Evolutionary conservation across 1,140 invertebrate genomes (phyloP).

Genomic region (Bombus polaris): DNA sequence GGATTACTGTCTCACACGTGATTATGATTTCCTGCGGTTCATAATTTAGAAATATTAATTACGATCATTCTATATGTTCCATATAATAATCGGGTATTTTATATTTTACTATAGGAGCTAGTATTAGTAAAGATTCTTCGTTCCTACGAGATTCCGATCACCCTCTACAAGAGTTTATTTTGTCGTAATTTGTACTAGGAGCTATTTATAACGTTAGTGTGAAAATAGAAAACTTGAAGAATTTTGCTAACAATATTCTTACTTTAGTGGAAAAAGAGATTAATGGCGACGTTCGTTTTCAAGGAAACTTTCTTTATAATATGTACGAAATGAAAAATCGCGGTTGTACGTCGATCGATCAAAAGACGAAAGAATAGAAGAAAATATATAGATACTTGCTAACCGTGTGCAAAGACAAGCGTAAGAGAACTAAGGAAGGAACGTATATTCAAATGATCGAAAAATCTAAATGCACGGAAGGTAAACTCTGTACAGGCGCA

Average conservation of each 20-base stretch:
- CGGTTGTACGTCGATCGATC: no score
- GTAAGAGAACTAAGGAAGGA: not conserved
- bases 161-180: not conserved
- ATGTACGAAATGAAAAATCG: no score
- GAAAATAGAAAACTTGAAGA: not conserved
- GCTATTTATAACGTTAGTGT: not conserved
- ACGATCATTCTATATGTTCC: not conserved
- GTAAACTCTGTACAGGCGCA: not conserved
- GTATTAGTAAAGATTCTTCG: not conserved
- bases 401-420: no score
- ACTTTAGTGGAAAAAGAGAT: not conserved
- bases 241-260: not conserved
- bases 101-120: no score
- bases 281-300: not conserved
- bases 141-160: not conserved
- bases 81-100: not conserved
- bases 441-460: not conserved
- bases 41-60: not conserved
- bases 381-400: no score
- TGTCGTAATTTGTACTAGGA: not conserved
- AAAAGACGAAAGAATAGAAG: no score
- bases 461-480: not conserved
- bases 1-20: no score
- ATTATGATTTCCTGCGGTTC: not conserved
- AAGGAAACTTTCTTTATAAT: not conserved